These are phyloP conservation scores for Cheirogaleus medius DNA, from an alignment of 2,113 vertebrate genomes.

Conservation along the genomic window DNA sequence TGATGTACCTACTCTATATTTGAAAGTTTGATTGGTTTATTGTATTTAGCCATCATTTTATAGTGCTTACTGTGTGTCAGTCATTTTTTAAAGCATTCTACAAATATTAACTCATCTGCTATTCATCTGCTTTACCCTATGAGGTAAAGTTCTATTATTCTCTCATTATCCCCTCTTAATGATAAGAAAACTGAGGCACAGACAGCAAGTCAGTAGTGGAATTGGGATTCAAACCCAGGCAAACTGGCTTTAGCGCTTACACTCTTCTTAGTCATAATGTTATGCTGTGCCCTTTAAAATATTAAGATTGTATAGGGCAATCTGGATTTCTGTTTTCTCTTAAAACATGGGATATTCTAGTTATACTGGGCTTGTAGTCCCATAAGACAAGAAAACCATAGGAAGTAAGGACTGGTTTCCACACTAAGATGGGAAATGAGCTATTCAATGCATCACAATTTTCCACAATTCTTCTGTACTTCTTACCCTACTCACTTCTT, in stretches of 20 bases:
- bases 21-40: neutral
- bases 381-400: neutral
- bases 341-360: neutral
- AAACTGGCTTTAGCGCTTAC: neutral
- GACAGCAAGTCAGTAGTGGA: neutral
- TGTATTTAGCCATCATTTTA: neutral
- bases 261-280: neutral
- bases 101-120: neutral
- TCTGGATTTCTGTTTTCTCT: neutral
- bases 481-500: too few relatives aligned
- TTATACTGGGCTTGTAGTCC: neutral
- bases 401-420: neutral
- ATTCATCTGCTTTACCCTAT: neutral
- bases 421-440: accelerated
- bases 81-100: neutral
- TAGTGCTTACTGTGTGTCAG: neutral
- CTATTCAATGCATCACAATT: neutral
- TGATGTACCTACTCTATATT: neutral
- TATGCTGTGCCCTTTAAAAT: neutral
- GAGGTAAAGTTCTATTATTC: neutral
- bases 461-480: neutral
- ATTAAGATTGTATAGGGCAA: neutral
- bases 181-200: neutral
- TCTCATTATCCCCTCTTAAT: neutral
- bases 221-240: neutral